Percentiles rank a stretch among this genome's conserved stretches.
phyloP scores from a whole-genome alignment of 2,888 invertebrate genomes.

The Spisula subtruncata region DNA sequence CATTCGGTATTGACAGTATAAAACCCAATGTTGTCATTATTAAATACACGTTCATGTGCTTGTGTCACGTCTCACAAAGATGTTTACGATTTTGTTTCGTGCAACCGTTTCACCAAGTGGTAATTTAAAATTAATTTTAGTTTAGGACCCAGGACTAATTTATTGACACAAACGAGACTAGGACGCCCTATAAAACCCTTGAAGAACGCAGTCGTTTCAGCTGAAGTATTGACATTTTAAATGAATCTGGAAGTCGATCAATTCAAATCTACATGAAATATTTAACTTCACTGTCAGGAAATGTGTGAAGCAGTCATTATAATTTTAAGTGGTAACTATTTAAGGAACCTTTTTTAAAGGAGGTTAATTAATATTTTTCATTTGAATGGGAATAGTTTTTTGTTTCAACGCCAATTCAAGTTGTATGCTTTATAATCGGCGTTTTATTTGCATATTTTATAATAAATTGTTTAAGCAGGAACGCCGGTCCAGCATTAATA shows the following conservation, averaged over 20 bases:
- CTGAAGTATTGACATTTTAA: conserved; percentile 1
- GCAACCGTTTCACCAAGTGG: not conserved
- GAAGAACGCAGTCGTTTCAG: not conserved
- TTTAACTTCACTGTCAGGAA: conserved; percentile 10
- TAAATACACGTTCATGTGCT: not conserved
- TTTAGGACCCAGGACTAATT: not conserved
- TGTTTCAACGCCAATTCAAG: not conserved
- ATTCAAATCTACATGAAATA: conserved; percentile 19
- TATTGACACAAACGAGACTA: not conserved
- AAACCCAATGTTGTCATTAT: no score
- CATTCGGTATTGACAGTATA: no score
- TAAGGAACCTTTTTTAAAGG: not conserved
- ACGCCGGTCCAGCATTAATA: no score
- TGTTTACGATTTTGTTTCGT: not conserved
- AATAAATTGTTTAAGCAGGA: no score
- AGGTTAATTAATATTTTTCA: not conserved
- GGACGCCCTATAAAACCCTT: no score
- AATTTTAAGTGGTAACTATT: not conserved
- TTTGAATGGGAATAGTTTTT: not conserved
- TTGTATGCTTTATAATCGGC: no score
- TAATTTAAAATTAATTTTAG: not conserved
- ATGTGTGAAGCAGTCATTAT: conserved; percentile 4
- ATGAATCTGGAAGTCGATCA: conserved; percentile 19
- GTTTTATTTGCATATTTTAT: no score
- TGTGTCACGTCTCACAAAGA: no score